A percentile compares a stretch with the other conserved stretches of the same genome.
Conservation (phyloP, 2,797 vertebrate species). For the Apodemus agrarius region DNA sequence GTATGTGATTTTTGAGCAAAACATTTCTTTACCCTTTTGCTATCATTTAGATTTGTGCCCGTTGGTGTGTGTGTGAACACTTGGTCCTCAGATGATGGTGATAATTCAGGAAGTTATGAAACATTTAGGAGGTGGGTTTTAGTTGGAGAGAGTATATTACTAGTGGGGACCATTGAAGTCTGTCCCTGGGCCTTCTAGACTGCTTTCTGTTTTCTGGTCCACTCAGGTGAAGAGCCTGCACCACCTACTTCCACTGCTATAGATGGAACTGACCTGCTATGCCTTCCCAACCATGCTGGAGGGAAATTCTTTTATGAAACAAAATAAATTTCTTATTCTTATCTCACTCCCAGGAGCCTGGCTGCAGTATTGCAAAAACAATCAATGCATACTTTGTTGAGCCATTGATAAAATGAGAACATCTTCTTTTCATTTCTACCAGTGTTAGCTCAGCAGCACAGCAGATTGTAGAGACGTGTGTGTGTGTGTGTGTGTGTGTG, state of each 20-base stretch:
- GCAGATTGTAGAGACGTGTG: slow-evolving; percentile 51
- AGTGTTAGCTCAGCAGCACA: neutral
- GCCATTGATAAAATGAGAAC: neutral
- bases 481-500: too few species aligned
- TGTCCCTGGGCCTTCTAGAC: neutral
- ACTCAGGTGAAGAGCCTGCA: neutral
- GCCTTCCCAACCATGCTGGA: neutral
- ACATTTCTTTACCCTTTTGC: neutral
- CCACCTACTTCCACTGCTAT: neutral
- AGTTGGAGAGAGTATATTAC: too few species aligned
- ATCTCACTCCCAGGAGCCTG: neutral
- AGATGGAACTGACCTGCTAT: neutral
- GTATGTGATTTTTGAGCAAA: neutral
- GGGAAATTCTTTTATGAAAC: neutral
- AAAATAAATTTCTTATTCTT: neutral
- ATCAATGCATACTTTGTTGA: neutral
- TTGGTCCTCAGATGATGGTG: neutral
- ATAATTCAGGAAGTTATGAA: neutral
- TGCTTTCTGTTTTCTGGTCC: neutral
- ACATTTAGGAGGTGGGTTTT: neutral
- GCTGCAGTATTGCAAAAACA: neutral
- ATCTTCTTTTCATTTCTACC: neutral
- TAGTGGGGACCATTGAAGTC: neutral
- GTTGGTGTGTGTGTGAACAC: neutral
- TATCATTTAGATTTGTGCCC: neutral